These are phyloP conservation scores for Neodiprion pinetum DNA, from an alignment of 1,140 invertebrate species.

Conservation along the genomic window DNA sequence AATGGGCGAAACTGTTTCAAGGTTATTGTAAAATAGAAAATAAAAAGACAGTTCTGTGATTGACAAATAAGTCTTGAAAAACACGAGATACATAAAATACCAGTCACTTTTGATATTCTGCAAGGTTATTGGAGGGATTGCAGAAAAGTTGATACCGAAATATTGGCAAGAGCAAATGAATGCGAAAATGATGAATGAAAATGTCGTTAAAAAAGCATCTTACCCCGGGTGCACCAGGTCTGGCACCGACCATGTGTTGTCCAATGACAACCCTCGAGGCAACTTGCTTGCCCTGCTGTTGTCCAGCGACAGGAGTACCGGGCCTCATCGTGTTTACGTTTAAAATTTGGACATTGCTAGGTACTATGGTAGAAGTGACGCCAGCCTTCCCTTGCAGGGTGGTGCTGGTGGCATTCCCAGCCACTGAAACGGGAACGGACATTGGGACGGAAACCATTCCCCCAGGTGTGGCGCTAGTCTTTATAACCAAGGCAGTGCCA, in stretches of 20 bases:
- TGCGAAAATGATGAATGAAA: no score
- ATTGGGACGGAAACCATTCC: slow-evolving; percentile 74
- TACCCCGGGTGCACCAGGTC: slow-evolving; percentile 81
- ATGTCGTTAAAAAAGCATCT: slow-evolving; percentile 50
- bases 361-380: slow-evolving; percentile 66
- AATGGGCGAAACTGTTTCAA: no score
- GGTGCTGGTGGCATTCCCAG: slow-evolving; percentile 52
- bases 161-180: no score
- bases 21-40: no score
- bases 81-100: no score
- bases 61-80: no score
- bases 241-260: slow-evolving; percentile 79
- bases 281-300: slow-evolving; percentile 75
- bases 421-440: slow-evolving; percentile 67
- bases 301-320: slow-evolving; percentile 70
- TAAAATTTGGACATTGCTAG: slow-evolving; percentile 83
- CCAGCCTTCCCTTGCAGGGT: slow-evolving; percentile 66
- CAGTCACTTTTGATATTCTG: no score
- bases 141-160: no score
- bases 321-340: slow-evolving; percentile 79
- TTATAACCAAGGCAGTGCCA: slow-evolving; percentile 73
- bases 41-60: no score
- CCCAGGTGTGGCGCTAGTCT: slow-evolving; percentile 68
- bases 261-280: slow-evolving; percentile 81
- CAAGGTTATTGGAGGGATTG: no score